Percentiles rank a stretch among this genome's conserved stretches.
Conservation (phyloP, 2,797 vertebrate species). For the Sciurus vulgaris region DNA sequence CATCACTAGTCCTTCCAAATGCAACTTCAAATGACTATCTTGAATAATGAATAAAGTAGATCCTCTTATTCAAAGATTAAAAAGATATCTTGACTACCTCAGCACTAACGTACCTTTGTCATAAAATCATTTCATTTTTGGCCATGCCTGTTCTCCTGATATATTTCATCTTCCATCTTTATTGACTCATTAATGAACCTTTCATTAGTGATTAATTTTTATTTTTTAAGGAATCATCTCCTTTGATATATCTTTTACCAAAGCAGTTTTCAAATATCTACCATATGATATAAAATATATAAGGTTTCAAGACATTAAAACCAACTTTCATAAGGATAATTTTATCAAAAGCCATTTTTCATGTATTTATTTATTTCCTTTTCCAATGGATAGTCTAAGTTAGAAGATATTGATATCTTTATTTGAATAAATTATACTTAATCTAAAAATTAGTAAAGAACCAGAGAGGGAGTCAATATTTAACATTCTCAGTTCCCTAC, state of each 20-base stretch:
- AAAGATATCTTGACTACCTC: neutral
- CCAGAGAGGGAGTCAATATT: neutral
- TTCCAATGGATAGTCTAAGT: neutral
- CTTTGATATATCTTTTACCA: neutral
- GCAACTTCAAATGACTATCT: neutral
- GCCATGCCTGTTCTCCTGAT: neutral
- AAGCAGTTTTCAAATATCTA: slow-evolving; percentile 62
- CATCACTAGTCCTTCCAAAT: neutral
- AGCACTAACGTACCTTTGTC: neutral
- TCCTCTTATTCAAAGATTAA: neutral
- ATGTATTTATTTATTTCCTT: neutral
- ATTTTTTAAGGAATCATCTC: slow-evolving; percentile 43
- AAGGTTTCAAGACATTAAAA: slow-evolving; percentile 25
- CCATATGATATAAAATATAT: neutral
- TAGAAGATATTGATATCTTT: slow-evolving; percentile 1
- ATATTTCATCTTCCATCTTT: neutral
- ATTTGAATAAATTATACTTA: slow-evolving; percentile 34
- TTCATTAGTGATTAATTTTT: slow-evolving; percentile 54
- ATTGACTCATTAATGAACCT: slow-evolving; percentile 51
- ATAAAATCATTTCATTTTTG: slow-evolving; percentile 24
- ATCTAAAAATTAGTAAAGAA: neutral
- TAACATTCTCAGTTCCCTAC: neutral
- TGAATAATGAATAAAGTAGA: slow-evolving; percentile 7
- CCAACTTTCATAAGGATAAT: neutral
- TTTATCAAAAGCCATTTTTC: neutral